Conservation (phyloP, 2,797 vertebrate species). For the Orestias chungarensis region DNA sequence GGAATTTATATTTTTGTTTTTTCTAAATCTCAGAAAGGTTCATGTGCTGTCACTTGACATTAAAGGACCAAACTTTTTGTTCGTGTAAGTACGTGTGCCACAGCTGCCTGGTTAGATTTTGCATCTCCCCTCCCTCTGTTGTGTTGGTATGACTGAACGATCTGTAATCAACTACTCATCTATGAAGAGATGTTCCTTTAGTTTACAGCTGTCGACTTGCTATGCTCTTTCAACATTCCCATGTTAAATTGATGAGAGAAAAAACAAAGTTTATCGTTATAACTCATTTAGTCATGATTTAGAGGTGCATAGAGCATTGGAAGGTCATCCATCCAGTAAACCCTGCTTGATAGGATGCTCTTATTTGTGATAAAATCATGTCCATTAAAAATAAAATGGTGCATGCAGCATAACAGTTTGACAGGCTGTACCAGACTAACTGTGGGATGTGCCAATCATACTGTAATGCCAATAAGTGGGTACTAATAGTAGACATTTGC, state of each 20-base stretch:
- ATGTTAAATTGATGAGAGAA: slow-evolving; percentile 66
- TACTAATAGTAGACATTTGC: slow-evolving; percentile 3
- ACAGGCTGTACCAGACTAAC: slow-evolving; percentile 53
- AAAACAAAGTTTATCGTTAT: slow-evolving; percentile 49
- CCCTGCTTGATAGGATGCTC: slow-evolving; percentile 34
- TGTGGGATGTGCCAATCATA: slow-evolving; percentile 45
- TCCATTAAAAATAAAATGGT: slow-evolving; percentile 32
- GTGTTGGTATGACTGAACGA: slow-evolving; percentile 62
- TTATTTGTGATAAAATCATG: slow-evolving; percentile 45
- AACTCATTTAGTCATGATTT: slow-evolving; percentile 61
- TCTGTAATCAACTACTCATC: slow-evolving; percentile 67
- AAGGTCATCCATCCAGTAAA: slow-evolving; percentile 56
- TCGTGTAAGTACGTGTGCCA: slow-evolving; percentile 5
- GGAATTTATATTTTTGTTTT: slow-evolving; percentile 17
- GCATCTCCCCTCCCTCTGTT: slow-evolving; percentile 24
- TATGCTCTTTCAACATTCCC: slow-evolving; percentile 48
- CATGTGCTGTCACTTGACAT: slow-evolving; percentile 37
- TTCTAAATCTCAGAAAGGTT: slow-evolving; percentile 26
- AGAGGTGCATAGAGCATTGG: slow-evolving; percentile 39
- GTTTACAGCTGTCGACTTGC: slow-evolving; percentile 65
- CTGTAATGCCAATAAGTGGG: slow-evolving; percentile 52
- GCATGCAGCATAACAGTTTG: slow-evolving; percentile 30
- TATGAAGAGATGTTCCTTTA: slow-evolving; percentile 67
- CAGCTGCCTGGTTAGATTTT: slow-evolving; percentile 54
- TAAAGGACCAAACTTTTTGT: slow-evolving; percentile 36